phyloP scores from a whole-genome alignment of 1,140 invertebrate species.

The Pinna nobilis region DNA sequence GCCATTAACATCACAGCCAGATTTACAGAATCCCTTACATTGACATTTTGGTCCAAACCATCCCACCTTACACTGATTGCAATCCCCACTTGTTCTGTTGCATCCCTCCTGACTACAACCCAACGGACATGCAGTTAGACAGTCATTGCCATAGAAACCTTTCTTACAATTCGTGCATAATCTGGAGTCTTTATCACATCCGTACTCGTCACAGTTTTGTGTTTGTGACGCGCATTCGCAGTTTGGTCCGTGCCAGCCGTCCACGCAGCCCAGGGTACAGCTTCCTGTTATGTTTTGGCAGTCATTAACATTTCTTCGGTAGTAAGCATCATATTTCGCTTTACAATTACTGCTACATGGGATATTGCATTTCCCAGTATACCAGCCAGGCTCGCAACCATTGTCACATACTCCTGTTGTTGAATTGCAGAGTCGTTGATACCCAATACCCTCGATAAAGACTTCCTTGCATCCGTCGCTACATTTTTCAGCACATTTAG shows the following conservation, averaged over 20 bases:
- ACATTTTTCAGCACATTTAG: constrained; percentile 6
- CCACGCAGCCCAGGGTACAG: constrained; percentile 12
- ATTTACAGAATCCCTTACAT: constrained; percentile 15
- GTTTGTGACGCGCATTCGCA: constrained; percentile 16
- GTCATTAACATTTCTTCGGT: constrained; percentile 3
- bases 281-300: constrained; percentile 18
- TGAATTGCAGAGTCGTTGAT: constrained; percentile 10
- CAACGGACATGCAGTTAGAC: background rate
- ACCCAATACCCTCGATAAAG: background rate
- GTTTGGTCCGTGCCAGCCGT: background rate
- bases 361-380: too few species aligned
- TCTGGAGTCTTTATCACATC: constrained; percentile 16
- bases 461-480: constrained; percentile 8
- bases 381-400: constrained; percentile 25
- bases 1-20: background rate
- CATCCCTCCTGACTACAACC: constrained; percentile 11
- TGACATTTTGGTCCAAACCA: constrained; percentile 18
- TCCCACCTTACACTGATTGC: background rate
- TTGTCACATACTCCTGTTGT: background rate
- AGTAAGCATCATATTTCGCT: constrained; percentile 12
- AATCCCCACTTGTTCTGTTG: constrained; percentile 1
- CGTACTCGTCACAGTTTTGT: constrained; percentile 19
- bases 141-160: constrained; percentile 13
- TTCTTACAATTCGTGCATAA: constrained; percentile 16
- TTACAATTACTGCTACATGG: constrained; percentile 23